phyloP scores from a whole-genome alignment of 2,888 invertebrate species.

The Melinaea marsaeus region DNA sequence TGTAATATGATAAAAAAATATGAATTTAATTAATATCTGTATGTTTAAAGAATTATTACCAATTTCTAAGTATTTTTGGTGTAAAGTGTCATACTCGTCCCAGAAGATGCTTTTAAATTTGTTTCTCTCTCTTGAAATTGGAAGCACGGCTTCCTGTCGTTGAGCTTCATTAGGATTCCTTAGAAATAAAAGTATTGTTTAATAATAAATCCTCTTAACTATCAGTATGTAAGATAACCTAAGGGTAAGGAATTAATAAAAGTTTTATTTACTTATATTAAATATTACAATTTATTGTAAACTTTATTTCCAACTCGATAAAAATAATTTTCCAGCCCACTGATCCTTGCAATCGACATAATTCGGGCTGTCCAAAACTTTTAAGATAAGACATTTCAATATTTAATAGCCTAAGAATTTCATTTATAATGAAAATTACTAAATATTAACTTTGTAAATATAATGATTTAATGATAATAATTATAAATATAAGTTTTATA shows the following conservation, averaged over 20 bases:
- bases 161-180: slow-evolving; percentile 93
- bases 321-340: too few species aligned
- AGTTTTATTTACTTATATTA: background rate
- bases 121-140: slow-evolving; percentile 89
- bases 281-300: too few species aligned
- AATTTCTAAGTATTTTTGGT: slow-evolving; percentile 95
- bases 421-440: too few species aligned
- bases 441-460: too few species aligned
- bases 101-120: slow-evolving; percentile 90
- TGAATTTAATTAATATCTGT: background rate
- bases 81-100: slow-evolving; percentile 94
- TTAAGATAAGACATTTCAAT: too few species aligned
- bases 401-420: too few species aligned
- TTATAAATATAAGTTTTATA: too few species aligned
- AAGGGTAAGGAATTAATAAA: background rate
- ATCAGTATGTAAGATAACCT: background rate
- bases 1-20: slow-evolving; percentile 11
- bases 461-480: too few species aligned
- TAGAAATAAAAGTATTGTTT: background rate
- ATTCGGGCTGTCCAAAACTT: too few species aligned
- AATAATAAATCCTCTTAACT: background rate
- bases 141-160: slow-evolving; percentile 85
- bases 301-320: too few species aligned
- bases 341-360: too few species aligned
- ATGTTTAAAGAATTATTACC: slow-evolving; percentile 79